Conservation (phyloP, 1,140 invertebrate species). For the Apis dorsata region DNA sequence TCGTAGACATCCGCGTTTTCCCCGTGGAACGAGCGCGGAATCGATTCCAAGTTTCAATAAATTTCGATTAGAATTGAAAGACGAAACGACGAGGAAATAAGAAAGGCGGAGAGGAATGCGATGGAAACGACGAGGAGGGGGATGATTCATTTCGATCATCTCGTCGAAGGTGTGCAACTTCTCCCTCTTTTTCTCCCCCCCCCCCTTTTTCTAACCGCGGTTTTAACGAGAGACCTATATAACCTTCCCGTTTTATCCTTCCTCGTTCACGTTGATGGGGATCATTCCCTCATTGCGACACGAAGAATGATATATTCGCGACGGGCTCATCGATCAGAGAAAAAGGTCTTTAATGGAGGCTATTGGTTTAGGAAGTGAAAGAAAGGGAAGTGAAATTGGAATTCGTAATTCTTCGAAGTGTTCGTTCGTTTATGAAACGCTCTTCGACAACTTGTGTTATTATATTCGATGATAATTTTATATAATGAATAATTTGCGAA, state of each 20-base stretch:
- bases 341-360: neutral
- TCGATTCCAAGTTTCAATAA: slow-evolving; percentile 39
- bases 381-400: no score
- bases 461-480: no score
- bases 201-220: neutral
- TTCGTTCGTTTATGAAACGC: neutral
- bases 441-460: neutral
- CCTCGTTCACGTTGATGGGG: neutral
- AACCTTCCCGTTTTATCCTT: slow-evolving; percentile 26
- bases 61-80: slow-evolving; percentile 40
- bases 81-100: neutral
- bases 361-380: neutral
- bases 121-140: slow-evolving; percentile 1
- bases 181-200: neutral
- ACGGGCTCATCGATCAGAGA: neutral
- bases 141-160: slow-evolving; percentile 24
- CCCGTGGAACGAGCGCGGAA: neutral
- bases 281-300: neutral
- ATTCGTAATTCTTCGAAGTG: neutral
- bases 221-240: slow-evolving; percentile 26
- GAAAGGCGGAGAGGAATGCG: neutral
- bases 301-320: slow-evolving; percentile 3
- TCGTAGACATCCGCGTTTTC: neutral
- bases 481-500: no score
- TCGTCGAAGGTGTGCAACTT: neutral